Evolutionary conservation across 2,888 invertebrate species (phyloP).

Genomic region (Euspilapteryx auroguttella): DNA sequence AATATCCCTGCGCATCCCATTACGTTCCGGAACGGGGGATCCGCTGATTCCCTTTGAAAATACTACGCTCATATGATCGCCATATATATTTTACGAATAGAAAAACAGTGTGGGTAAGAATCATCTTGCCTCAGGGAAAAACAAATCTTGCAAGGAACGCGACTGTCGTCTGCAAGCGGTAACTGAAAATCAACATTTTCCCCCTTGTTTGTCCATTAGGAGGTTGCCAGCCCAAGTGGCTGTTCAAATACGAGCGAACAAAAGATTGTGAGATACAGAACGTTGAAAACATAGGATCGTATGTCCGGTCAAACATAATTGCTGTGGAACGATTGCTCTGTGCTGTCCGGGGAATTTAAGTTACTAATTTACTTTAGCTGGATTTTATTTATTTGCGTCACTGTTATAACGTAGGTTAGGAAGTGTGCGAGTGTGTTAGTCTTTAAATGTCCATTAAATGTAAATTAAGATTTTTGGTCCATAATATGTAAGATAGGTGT

Average conservation of each 20-base stretch:
- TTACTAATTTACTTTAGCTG: too few species aligned
- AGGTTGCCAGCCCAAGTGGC: background rate
- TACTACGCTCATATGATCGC: background rate
- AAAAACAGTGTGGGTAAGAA: slow-evolving; percentile 43
- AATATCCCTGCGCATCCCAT: background rate
- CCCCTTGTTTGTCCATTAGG: slow-evolving; percentile 2
- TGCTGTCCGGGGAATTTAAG: too few species aligned
- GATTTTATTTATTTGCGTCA: too few species aligned
- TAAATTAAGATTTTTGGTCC: too few species aligned
- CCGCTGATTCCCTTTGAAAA: background rate
- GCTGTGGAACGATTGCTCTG: too few species aligned
- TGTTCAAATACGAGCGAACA: background rate
- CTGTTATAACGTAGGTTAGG: too few species aligned
- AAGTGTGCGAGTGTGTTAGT: too few species aligned
- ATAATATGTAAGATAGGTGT: too few species aligned
- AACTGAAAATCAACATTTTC: background rate
- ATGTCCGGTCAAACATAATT: too few species aligned
- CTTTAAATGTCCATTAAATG: too few species aligned
- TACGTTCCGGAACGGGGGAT: background rate
- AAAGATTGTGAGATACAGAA: slow-evolving; percentile 1
- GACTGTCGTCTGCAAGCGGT: background rate
- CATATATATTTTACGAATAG: background rate
- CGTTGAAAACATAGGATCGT: too few species aligned
- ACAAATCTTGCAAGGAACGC: slow-evolving; percentile 34
- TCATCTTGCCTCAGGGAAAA: slow-evolving; percentile 25